These are phyloP conservation scores for Oryzias javanicus DNA, from an alignment of 2,113 vertebrate species.

Conservation along the genomic window DNA sequence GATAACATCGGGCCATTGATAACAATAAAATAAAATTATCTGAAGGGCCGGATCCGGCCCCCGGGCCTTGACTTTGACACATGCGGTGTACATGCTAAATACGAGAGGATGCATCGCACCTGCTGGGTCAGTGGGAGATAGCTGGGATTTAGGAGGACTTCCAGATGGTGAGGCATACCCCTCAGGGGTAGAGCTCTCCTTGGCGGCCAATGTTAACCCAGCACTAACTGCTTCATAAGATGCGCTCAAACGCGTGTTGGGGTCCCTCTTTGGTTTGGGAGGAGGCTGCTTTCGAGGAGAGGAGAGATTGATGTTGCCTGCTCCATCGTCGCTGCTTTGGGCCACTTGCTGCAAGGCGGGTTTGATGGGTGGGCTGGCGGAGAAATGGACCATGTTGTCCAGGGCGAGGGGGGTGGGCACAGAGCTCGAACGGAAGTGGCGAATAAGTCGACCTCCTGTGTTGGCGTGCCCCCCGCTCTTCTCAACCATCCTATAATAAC, in stretches of 20 bases:
- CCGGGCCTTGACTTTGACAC: too few relatives aligned
- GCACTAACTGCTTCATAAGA: slow-evolving; percentile 95
- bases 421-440: slow-evolving; percentile 81
- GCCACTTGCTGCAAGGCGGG: slow-evolving; percentile 81
- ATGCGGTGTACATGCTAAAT: slow-evolving; percentile 5
- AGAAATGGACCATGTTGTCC: slow-evolving; percentile 80
- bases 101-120: slow-evolving; percentile 52
- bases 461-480: slow-evolving; percentile 73
- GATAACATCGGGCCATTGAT: too few relatives aligned
- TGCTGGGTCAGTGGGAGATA: slow-evolving; percentile 74
- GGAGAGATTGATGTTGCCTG: slow-evolving; percentile 68
- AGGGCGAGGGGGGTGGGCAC: slow-evolving; percentile 78
- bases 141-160: slow-evolving; percentile 74
- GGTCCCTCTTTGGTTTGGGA: slow-evolving; percentile 96
- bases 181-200: slow-evolving; percentile 82
- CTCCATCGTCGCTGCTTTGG: slow-evolving; percentile 80
- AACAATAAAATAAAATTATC: too few relatives aligned
- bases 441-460: slow-evolving; percentile 69
- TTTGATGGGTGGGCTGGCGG: slow-evolving; percentile 79
- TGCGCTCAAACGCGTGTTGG: slow-evolving; percentile 92
- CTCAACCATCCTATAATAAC: slow-evolving; percentile 79
- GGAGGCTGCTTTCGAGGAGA: slow-evolving; percentile 97
- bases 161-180: slow-evolving; percentile 77
- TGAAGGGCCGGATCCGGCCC: too few relatives aligned
- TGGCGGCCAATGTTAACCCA: slow-evolving; percentile 84